Conservation (phyloP, 1,140 invertebrate species). For the Calosoma granatense region DNA sequence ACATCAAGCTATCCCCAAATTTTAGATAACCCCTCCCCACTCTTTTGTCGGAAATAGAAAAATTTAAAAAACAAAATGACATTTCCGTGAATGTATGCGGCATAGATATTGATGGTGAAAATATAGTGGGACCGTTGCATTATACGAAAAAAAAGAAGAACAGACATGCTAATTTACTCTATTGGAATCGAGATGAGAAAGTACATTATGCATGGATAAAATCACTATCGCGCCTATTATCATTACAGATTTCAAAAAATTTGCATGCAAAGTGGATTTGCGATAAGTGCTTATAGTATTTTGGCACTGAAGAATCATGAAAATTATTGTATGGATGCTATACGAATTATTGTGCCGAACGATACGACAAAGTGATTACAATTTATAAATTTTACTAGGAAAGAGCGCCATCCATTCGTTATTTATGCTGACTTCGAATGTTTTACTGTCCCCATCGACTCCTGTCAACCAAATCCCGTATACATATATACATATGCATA, state of each 20-base stretch:
- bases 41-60: not conserved
- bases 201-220: constrained; percentile 16
- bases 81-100: not conserved
- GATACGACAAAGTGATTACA: constrained; percentile 14
- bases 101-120: not conserved
- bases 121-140: not conserved
- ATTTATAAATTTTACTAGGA: constrained; percentile 18
- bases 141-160: not conserved
- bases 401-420: constrained; percentile 16
- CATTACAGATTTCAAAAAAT: constrained; percentile 16
- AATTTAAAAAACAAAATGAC: not conserved
- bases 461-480: not conserved
- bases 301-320: constrained; percentile 9
- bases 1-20: not conserved
- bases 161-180: not conserved
- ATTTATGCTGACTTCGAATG: constrained; percentile 19
- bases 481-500: not conserved
- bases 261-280: constrained; percentile 9
- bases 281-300: constrained; percentile 19
- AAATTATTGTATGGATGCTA: not conserved
- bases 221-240: constrained; percentile 16
- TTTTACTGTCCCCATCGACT: constrained; percentile 10
- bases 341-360: constrained; percentile 9
- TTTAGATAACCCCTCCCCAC: not conserved
- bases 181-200: not conserved